Conservation (phyloP, 30 jellyfish, hydroid and myxozoan genomes). For the Catostylus mosaicus region DNA sequence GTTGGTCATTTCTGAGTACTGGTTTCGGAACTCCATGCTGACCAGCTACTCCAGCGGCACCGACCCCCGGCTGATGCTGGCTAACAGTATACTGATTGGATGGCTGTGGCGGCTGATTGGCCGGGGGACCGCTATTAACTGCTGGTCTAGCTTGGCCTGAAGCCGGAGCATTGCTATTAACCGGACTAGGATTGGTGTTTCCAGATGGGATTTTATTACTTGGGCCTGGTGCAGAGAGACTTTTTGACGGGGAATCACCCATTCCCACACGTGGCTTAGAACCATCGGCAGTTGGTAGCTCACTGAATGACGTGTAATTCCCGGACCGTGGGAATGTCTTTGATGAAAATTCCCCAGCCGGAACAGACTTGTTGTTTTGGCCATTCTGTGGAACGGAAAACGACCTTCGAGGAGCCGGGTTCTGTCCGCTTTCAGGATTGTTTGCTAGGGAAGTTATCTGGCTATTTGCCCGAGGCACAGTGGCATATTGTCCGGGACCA, state of each 20-base stretch:
- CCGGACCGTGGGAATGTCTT: constrained; percentile 2
- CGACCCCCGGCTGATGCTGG: background rate
- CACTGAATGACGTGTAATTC: background rate
- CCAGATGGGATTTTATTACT: background rate
- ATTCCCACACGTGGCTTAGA: background rate
- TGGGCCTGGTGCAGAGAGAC: background rate
- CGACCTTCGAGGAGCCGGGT: background rate
- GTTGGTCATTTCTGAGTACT: background rate
- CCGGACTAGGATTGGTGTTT: no score
- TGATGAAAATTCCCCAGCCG: constrained; percentile 5
- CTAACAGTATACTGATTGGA: background rate
- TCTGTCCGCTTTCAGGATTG: no score
- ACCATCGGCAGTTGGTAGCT: background rate
- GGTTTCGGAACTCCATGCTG: background rate
- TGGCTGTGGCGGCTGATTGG: background rate
- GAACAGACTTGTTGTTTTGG: background rate
- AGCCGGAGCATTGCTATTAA: background rate
- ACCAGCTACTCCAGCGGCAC: no score
- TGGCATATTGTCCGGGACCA: background rate
- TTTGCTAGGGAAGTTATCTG: no score
- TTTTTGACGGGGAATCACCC: background rate
- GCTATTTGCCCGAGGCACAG: background rate
- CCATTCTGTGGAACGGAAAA: background rate
- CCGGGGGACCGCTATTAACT: background rate
- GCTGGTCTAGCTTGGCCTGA: background rate